phyloP scores from a whole-genome alignment of 1,140 invertebrate species.

The Caenorhabditis briggsae region DNA sequence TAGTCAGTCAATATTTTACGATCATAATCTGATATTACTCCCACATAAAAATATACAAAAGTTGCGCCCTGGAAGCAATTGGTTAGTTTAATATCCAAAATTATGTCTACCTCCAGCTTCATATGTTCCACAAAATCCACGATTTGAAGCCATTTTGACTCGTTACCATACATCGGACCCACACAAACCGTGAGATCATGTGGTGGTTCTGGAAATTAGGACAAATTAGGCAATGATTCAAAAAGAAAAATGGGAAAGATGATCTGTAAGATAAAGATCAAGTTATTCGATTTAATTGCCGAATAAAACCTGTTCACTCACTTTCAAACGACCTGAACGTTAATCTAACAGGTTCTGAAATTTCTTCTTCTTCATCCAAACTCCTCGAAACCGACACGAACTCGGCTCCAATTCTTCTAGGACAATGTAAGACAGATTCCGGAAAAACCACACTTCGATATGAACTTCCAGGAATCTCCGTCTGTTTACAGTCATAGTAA shows the following conservation, averaged over 20 bases:
- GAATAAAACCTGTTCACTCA: not conserved
- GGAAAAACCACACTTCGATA: not conserved
- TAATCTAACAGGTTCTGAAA: not conserved
- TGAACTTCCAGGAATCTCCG: not conserved
- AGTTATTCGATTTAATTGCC: not conserved
- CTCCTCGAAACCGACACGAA: not conserved
- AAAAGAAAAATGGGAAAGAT: not conserved
- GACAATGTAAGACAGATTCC: not conserved
- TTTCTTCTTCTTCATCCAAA: not conserved
- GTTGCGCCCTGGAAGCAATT: not conserved
- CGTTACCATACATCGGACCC: constrained; percentile 7
- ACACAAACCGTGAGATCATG: constrained; percentile 20
- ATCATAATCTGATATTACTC: not conserved
- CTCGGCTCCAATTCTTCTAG: constrained; percentile 13
- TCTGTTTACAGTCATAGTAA: not conserved
- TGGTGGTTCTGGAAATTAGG: not conserved
- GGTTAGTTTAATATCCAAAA: not conserved
- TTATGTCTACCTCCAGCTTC: constrained; percentile 16
- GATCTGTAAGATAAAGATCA: not conserved
- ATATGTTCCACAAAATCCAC: constrained; percentile 28
- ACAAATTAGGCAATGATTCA: not conserved
- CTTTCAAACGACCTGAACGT: not conserved
- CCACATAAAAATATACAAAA: constrained; percentile 32
- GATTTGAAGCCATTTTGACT: constrained; percentile 22
- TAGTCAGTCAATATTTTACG: not conserved